phyloP scores from a whole-genome alignment of 2,888 invertebrate species.

The Glyphotaelius pellucidus region DNA sequence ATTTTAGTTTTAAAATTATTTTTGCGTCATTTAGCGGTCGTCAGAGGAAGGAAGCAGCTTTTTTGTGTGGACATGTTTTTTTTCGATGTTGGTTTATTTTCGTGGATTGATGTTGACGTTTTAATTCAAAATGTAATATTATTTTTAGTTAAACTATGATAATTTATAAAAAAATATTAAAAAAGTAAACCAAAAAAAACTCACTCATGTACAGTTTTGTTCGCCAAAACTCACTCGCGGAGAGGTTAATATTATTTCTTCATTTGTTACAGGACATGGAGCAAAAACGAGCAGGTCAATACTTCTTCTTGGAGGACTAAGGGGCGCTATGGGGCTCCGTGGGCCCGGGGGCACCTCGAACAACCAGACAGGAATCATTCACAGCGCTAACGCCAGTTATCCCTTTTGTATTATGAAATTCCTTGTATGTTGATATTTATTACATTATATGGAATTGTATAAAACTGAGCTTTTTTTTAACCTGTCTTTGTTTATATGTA shows the following conservation, averaged over 20 bases:
- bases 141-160: too few relatives aligned
- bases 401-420: conserved; percentile 31
- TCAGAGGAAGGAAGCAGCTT: too few relatives aligned
- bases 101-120: too few relatives aligned
- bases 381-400: background rate
- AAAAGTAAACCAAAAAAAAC: too few relatives aligned
- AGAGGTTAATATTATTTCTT: background rate
- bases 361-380: conserved; percentile 10
- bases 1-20: too few relatives aligned
- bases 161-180: too few relatives aligned
- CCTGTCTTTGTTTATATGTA: background rate
- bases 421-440: conserved; percentile 40
- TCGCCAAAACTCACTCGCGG: too few relatives aligned
- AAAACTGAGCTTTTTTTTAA: background rate
- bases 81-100: too few relatives aligned
- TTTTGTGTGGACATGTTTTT: too few relatives aligned
- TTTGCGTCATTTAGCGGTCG: too few relatives aligned
- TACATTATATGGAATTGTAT: conserved; percentile 36
- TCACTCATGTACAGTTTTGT: too few relatives aligned
- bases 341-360: background rate
- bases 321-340: background rate
- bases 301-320: conserved; percentile 98
- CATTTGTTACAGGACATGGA: conserved; percentile 88
- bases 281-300: conserved; percentile 98
- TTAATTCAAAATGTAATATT: too few relatives aligned